Base-by-base conservation (phyloP, 2,113 vertebrate species). In the Oncorhynchus kisutch region DNA sequence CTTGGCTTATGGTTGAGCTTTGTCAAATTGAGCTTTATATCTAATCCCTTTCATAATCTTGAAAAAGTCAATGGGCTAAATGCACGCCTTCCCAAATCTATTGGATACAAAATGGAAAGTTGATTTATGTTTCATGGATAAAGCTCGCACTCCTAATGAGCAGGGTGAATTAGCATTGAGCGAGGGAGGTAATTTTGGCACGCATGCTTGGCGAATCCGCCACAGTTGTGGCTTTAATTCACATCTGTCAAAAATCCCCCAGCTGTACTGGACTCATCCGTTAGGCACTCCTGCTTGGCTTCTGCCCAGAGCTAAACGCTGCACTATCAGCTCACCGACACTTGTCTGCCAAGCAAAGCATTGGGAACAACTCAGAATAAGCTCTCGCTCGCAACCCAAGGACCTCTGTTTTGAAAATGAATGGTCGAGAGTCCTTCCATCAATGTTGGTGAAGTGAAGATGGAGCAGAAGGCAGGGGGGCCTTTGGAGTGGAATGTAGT, bases 401-500 rank as follows among this genome's bases (percentile, higher is more conserved):
- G 70, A 18, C 11, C 59, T 34, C 62, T 16, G n/a, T 27, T 4
- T 74, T 60, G 11, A 59, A 16, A 66, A 71, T 8, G 5, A 59
- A 57, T 45, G 9, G 24, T 31, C 39, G 9, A 45, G 39, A 45
- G 39, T 45, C 65, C 11, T 27, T 51, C 48, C 68, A 70, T 80
- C 68, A 73, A 67, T 24, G 62, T 24, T 75, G 64, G 77, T 74
- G 77, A 78, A 54, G 81, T 57, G 6, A 29, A 31, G 67, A 75
- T 72, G 70, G 68, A 74, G 59, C 49, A 72, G 27, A 1, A 27
- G 51, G 13, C 48, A 14, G 57, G 75, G 18, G 51, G 54, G 62
- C 70, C 71, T 34, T 79, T 31, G 45, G 76, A 78, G 78, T 54
- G 54, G 76, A 86, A 51, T 78, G 73, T 77, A 80, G 73, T 88